phyloP scores from a whole-genome alignment of 2,113 vertebrate species.

The Podocnemis expansa region DNA sequence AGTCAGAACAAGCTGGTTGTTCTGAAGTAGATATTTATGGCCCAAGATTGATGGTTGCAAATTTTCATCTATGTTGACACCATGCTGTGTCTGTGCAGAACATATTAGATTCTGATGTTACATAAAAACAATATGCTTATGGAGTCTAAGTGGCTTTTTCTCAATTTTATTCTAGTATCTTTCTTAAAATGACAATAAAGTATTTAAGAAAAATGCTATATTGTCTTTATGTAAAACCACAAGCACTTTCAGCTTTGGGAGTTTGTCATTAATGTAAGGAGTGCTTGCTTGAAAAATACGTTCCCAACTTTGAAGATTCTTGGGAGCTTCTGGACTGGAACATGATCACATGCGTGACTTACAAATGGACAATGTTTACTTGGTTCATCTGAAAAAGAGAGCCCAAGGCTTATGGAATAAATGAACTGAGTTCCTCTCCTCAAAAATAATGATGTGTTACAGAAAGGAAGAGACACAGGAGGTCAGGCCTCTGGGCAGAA shows the following conservation, averaged over 20 bases:
- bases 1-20: background rate
- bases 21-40: background rate
- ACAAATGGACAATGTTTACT: background rate
- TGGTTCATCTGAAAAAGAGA: background rate
- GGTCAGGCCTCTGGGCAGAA: too few relatives aligned
- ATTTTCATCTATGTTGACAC: conserved; percentile 5
- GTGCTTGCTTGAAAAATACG: background rate
- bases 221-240: background rate
- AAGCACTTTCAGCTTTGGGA: background rate
- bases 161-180: background rate
- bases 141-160: background rate
- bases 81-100: background rate
- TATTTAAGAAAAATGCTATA: background rate
- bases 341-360: background rate
- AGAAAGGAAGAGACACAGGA: background rate
- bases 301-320: background rate
- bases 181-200: background rate
- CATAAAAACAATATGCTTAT: background rate
- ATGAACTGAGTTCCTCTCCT: background rate
- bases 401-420: background rate
- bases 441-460: background rate
- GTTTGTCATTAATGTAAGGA: background rate
- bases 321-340: background rate
- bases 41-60: background rate
- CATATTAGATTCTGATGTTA: background rate